phyloP scores from a whole-genome alignment of 2,888 invertebrate genomes.

The Harpalus rufipes region DNA sequence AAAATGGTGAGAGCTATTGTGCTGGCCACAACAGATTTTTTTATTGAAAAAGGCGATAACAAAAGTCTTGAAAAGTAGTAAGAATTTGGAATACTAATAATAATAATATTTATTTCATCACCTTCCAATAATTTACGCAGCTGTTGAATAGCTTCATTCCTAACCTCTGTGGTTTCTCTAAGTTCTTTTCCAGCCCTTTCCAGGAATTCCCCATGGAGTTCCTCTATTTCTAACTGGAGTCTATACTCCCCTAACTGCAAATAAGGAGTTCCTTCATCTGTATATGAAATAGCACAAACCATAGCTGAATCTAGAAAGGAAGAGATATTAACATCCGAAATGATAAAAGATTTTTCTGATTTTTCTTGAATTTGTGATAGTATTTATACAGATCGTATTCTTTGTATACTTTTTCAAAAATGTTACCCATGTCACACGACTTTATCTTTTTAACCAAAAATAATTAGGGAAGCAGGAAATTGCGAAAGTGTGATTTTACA shows the following conservation, averaged over 20 bases:
- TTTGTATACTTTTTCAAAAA: neutral
- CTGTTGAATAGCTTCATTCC: constrained; percentile 80
- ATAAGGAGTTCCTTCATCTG: constrained; percentile 80
- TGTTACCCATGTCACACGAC: too few relatives aligned
- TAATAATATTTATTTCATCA: constrained; percentile 72
- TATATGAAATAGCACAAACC: constrained; percentile 70
- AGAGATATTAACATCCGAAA: neutral
- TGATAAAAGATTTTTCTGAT: neutral
- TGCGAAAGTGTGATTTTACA: too few relatives aligned
- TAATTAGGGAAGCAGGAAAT: too few relatives aligned
- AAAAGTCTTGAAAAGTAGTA: too few relatives aligned
- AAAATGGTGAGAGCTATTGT: too few relatives aligned
- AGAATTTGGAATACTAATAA: too few relatives aligned
- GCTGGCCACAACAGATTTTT: too few relatives aligned
- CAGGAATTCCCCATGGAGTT: constrained; percentile 79
- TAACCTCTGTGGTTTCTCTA: constrained; percentile 84
- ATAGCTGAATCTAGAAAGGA: constrained; percentile 44
- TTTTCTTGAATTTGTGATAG: neutral
- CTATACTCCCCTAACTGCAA: constrained; percentile 81
- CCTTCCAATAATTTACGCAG: constrained; percentile 81
- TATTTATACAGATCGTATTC: neutral
- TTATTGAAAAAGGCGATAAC: too few relatives aligned
- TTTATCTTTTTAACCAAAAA: too few relatives aligned
- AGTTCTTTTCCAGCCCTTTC: constrained; percentile 85
- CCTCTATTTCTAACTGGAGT: constrained; percentile 82